Base-by-base conservation (phyloP, 2,797 vertebrate genomes). In the Xenops minutus region DNA sequence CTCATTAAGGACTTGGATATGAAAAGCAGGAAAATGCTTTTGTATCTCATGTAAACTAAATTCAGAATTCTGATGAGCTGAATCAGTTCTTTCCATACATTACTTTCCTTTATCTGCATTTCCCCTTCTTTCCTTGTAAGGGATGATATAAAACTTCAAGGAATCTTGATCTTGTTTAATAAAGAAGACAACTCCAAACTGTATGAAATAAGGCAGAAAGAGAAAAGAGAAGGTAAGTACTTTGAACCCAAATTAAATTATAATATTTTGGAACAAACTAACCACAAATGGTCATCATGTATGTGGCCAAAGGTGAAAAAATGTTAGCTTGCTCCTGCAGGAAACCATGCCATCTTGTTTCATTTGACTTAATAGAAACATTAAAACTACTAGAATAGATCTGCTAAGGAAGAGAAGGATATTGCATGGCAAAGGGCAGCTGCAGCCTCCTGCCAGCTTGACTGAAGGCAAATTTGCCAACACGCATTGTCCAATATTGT, bases 1-100 rank as follows among this genome's bases (percentile, higher is more conserved):
- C 93, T 96, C 94, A 96, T 95, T 97, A 95, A 95, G 73, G 63
- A 71, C 80, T 95, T 93, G 62, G 82, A 94, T 95, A 94, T 95
- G 96, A 95, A 95, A 92, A 96, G 89, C 63, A 91, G 76, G 89
- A 95, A 89, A 94, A 86, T 92, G 84, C 77, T 95, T 96, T 91
- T 64, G 66, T 80, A 91, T 82, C 79, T 94, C 92, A 91, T 85
- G 90, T 96, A 94, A 96, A 96, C 93, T 92, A 91, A 95, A 93
- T 92, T 88, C 96, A 91, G 94, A 93, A 93, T 95, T 89, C 89
- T 94, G 87, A 95, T 95, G 92, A 93, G 94, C 90, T 92, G 96
- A 95, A 96, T 92, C 92, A 91, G 77, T 95, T 79, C 82, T 94
- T 92, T 68, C 80, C 86, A 81, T 76, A 64, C 51, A 71, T 93